phyloP scores from a whole-genome alignment of 2,888 invertebrate genomes.

The Euspilapteryx auroguttella region DNA sequence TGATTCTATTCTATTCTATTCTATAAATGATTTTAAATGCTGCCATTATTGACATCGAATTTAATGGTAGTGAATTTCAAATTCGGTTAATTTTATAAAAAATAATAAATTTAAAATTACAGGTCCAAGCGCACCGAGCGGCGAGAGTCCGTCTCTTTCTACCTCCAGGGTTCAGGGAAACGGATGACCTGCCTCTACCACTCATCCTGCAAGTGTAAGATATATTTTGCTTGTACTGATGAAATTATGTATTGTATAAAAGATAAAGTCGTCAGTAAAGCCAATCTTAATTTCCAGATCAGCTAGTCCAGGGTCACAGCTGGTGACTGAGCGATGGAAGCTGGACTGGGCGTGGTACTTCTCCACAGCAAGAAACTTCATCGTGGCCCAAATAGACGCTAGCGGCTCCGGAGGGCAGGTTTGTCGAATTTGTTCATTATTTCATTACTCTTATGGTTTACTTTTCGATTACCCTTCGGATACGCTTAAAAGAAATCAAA shows the following conservation, averaged over 20 bases:
- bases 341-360: conserved; percentile 86
- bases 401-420: conserved; percentile 78
- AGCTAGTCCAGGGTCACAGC: conserved; percentile 74
- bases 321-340: conserved; percentile 79
- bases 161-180: conserved; percentile 82
- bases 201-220: conserved; percentile 84
- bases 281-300: conserved; percentile 24
- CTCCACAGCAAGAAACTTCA: conserved; percentile 77
- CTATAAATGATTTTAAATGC: too few relatives aligned
- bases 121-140: conserved; percentile 55
- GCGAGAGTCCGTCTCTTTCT: conserved; percentile 72
- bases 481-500: too few relatives aligned
- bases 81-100: too few relatives aligned
- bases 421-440: too few relatives aligned
- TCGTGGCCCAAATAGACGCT: conserved; percentile 88
- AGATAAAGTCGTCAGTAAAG: too few relatives aligned
- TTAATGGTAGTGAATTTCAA: too few relatives aligned
- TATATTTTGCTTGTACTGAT: too few relatives aligned
- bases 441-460: background rate
- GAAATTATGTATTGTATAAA: too few relatives aligned
- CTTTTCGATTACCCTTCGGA: too few relatives aligned
- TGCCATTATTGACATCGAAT: too few relatives aligned
- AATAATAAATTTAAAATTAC: too few relatives aligned
- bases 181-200: conserved; percentile 81
- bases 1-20: background rate